These are phyloP conservation scores for Xanthia icteritia DNA, from an alignment of 2,888 invertebrate genomes.

Conservation along the genomic window DNA sequence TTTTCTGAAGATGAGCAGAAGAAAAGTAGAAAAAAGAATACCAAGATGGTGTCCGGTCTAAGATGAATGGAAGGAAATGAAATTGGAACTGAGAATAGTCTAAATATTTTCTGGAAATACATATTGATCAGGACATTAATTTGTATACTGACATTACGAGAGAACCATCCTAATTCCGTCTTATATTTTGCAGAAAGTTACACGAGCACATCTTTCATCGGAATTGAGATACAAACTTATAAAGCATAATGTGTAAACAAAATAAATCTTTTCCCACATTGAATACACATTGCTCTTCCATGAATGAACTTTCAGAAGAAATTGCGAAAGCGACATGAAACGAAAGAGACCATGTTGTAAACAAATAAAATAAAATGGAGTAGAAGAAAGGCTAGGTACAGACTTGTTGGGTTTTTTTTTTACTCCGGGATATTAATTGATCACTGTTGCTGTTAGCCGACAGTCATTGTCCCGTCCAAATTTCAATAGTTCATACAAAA, in stretches of 20 bases:
- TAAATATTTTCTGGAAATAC: neutral
- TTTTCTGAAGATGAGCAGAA: neutral
- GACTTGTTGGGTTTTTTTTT: neutral
- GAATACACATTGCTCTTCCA: constrained; percentile 43
- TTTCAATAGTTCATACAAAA: neutral
- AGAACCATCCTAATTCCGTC: neutral
- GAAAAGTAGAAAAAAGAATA: neutral
- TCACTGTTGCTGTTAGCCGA: neutral
- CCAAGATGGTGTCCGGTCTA: neutral
- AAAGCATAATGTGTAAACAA: constrained; percentile 45
- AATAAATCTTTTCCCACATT: constrained; percentile 39
- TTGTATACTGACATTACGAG: neutral
- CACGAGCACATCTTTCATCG: constrained; percentile 28
- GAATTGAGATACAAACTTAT: constrained; percentile 48
- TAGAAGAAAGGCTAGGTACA: constrained; percentile 16
- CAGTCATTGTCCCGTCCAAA: neutral
- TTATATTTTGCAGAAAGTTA: neutral
- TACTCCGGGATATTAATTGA: neutral
- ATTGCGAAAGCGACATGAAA: constrained; percentile 55
- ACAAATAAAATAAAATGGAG: constrained; percentile 33
- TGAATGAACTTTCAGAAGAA: constrained; percentile 53
- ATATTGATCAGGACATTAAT: no score
- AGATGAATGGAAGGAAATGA: neutral
- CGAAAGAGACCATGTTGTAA: constrained; percentile 22
- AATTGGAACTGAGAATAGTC: neutral